phyloP scores from a whole-genome alignment of 2,888 invertebrate species.

The Drosophila barbarae region DNA sequence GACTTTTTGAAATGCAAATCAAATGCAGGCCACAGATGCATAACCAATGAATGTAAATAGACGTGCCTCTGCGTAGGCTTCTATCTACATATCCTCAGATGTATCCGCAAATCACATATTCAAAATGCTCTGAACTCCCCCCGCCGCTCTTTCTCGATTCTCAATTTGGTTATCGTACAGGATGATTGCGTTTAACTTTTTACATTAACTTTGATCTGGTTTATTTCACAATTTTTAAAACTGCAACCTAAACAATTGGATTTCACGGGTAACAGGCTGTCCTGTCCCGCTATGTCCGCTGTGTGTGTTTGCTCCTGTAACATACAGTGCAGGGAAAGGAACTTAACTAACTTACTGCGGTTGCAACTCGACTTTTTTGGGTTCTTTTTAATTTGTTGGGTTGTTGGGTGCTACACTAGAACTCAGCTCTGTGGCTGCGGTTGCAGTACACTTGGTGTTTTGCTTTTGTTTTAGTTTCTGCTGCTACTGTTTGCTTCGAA shows the following conservation, averaged over 20 bases:
- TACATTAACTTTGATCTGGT: constrained; percentile 61
- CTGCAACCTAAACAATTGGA: constrained; percentile 51
- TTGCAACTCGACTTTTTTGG: constrained; percentile 32
- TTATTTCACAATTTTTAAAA: constrained; percentile 56
- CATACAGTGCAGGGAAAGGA: constrained; percentile 50
- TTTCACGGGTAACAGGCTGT: constrained; percentile 23
- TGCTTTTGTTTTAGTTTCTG: constrained; percentile 36
- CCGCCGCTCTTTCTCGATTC: constrained; percentile 10
- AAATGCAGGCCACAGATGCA: constrained; percentile 33
- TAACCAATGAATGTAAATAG: constrained; percentile 40
- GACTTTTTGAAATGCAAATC: constrained; percentile 43
- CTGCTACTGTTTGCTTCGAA: constrained; percentile 27
- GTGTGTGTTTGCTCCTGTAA: constrained; percentile 23
- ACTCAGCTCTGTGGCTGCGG: constrained; percentile 61
- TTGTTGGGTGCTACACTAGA: constrained; percentile 51
- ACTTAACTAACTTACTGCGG: constrained; percentile 57
- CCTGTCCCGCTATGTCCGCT: not conserved
- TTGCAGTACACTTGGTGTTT: constrained; percentile 63
- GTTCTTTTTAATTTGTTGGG: constrained; percentile 39
- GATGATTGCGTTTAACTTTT: constrained; percentile 51
- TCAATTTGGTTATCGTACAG: constrained; percentile 9
- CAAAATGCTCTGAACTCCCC: constrained; percentile 23
- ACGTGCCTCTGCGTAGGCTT: constrained; percentile 17
- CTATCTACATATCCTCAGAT: constrained; percentile 23
- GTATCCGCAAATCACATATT: constrained; percentile 25